A percentile compares a stretch with the other conserved stretches of the same genome.
Evolutionary conservation across 2,797 vertebrate species (phyloP).

Genomic region (Pseudocheirus occidentalis): DNA sequence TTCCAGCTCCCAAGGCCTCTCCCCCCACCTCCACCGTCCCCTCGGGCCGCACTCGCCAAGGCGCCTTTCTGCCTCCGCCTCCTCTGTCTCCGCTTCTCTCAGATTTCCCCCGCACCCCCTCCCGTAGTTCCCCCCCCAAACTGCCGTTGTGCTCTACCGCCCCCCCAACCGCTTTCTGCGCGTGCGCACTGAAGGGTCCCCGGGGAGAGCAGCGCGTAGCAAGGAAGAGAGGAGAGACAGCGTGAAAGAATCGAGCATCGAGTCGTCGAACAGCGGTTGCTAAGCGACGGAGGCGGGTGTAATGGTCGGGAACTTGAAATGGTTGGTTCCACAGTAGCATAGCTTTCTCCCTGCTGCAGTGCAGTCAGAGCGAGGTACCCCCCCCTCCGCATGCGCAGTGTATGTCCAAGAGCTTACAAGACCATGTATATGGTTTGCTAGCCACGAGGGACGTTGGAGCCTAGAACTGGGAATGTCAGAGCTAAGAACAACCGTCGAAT

Average conservation of each 20-base stretch:
- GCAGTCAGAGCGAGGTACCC: too few species aligned
- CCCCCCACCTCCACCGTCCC: not conserved
- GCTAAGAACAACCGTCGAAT: not conserved
- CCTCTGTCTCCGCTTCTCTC: conserved; percentile 21
- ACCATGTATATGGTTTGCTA: not conserved
- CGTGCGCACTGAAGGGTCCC: conserved; percentile 38
- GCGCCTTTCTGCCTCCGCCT: conserved; percentile 56
- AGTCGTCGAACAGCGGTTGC: conserved; percentile 58
- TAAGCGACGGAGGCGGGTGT: conserved; percentile 10
- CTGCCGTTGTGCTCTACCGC: too few species aligned
- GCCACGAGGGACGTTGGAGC: not conserved
- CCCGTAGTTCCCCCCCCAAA: not conserved
- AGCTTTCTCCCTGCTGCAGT: not conserved
- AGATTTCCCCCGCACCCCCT: not conserved
- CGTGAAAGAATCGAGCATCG: conserved; percentile 17
- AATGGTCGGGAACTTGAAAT: accelerated
- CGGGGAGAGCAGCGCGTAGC: accelerated
- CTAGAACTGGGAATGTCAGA: not conserved
- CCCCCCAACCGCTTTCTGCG: not conserved
- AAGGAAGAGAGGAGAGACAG: not conserved
- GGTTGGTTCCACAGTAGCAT: not conserved
- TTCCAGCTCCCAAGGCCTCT: not conserved
- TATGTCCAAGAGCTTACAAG: accelerated
- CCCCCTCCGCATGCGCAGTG: not conserved
- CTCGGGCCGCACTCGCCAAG: conserved; percentile 46